Evolutionary conservation across 1,140 invertebrate species (phyloP), one percentile per base, ranked within the genome.

Genomic region (Theocolax elegans): DNA sequence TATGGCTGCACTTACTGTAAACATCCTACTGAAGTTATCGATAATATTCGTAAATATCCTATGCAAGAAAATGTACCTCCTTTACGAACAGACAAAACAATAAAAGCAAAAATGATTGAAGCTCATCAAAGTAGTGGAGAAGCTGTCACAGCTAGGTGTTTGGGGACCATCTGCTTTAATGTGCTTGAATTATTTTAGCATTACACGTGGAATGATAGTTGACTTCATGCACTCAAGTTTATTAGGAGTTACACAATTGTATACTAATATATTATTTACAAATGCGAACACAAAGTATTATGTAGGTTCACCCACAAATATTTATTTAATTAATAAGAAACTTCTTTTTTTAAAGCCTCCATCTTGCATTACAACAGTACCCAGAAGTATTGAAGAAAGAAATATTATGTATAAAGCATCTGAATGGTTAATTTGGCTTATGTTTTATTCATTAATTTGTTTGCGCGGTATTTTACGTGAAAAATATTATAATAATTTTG

Each of bases 211-310:
- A 12, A 76, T 74, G 73, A 23, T 59, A 17, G 54, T 69, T 29
- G 75, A 76, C 44, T 67, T 56, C 35, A 69, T 76, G 73, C 75
- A 76, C 38, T 17, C 35, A 54, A 13, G 58, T 63, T 40, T 76
- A 12, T 42, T 73, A 13, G 73, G 73, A 9, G 72, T 72, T 0
- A 66, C 21, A 35, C 35, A 66, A 54, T 46, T 23, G 7, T 56
- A 71, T 17, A 68, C 59, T 2, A 17, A 71, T n/a, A 71, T 65
- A 1, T 13, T 73, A 10, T 46, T 75, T 23, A 29, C 49, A 23
- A 35, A 51, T 13, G 2, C 35, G 19, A 44, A 19, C 8, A 38
- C 65, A 65, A 15, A 44, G 4, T 71, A 66, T 54, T 66, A 71
- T 42, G 21, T 71, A 27, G 69, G 69, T 13, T 27, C 19, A 8